A percentile compares a stretch with the other conserved stretches of the same genome.
Evolutionary conservation across 2,797 vertebrate genomes (phyloP).

Genomic region (Eidolon dupreanum): DNA sequence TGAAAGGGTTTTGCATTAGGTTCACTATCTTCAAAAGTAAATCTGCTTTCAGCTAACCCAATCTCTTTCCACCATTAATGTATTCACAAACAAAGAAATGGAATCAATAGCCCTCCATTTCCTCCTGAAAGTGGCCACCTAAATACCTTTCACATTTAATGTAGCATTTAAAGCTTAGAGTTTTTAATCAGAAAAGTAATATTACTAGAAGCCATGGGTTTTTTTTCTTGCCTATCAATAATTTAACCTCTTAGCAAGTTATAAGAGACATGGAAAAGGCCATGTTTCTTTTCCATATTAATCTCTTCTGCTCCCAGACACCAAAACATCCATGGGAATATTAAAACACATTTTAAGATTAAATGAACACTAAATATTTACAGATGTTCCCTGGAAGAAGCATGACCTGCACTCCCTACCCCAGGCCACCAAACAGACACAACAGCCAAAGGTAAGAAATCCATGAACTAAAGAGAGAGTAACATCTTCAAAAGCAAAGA

Average conservation of each 20-base stretch:
- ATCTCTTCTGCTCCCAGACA: background rate
- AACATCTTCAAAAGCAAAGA: background rate
- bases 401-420: background rate
- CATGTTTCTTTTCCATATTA: background rate
- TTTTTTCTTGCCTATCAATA: conserved; percentile 20
- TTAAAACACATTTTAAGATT: background rate
- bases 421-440: background rate
- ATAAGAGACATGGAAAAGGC: background rate
- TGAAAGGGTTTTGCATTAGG: background rate
- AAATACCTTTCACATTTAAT: background rate
- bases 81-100: background rate
- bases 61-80: background rate
- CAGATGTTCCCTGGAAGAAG: background rate
- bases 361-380: background rate
- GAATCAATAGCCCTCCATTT: background rate
- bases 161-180: background rate
- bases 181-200: background rate
- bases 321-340: background rate
- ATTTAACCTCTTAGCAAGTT: background rate
- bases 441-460: background rate
- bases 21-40: background rate
- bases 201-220: background rate
- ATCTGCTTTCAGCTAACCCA: background rate
- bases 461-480: background rate
- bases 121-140: background rate